A percentile compares a stretch with the other conserved stretches of the same genome.
Evolutionary conservation across 2,797 vertebrate species (phyloP).

Genomic region (Emys orbicularis): DNA sequence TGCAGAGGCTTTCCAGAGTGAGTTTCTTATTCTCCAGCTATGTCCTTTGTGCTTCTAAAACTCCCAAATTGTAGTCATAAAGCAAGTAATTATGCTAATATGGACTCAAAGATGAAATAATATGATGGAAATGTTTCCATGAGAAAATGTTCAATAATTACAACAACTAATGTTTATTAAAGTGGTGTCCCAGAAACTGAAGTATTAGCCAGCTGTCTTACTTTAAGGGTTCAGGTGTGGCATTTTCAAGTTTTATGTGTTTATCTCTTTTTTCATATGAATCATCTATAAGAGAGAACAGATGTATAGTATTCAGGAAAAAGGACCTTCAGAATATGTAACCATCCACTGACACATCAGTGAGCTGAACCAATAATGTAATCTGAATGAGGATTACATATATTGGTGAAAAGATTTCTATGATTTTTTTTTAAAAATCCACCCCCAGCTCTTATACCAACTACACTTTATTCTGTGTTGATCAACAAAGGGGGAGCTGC

Average conservation of each 20-base stretch:
- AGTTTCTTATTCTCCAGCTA: conserved; percentile 61
- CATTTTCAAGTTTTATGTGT: conserved; percentile 70
- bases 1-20: conserved; percentile 11
- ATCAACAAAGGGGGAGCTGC: not conserved
- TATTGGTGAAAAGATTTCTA: not conserved
- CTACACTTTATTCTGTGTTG: fast-evolving
- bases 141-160: conserved; percentile 71
- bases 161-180: conserved; percentile 72
- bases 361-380: not conserved
- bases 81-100: conserved; percentile 60
- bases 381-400: conserved; percentile 50
- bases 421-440: not conserved
- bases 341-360: not conserved
- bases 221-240: conserved; percentile 50
- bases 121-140: conserved; percentile 64
- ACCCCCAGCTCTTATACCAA: not conserved
- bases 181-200: conserved; percentile 67
- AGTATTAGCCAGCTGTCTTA: conserved; percentile 65
- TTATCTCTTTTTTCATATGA: conserved; percentile 50
- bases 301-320: conserved; percentile 39
- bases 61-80: conserved; percentile 68
- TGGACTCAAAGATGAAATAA: conserved; percentile 46
- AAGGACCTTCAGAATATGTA: conserved; percentile 51
- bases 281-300: conserved; percentile 53
- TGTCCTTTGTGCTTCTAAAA: conserved; percentile 57